phyloP scores from a whole-genome alignment of 2,888 invertebrate genomes.

The Callinectes sapidus region DNA sequence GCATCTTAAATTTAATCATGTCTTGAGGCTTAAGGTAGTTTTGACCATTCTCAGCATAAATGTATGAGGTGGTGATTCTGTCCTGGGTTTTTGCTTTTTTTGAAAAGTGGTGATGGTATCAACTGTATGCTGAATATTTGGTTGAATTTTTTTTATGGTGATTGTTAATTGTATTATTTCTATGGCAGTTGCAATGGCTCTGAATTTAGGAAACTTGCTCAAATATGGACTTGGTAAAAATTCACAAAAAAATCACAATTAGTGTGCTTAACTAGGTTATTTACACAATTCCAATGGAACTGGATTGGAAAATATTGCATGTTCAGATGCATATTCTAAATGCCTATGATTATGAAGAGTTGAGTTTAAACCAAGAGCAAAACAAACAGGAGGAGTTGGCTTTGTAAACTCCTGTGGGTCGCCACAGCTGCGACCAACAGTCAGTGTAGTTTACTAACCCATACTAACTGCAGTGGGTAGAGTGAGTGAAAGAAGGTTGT shows the following conservation, averaged over 20 bases:
- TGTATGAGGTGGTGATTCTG: conserved; percentile 2
- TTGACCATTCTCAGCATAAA: not conserved
- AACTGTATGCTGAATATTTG: not conserved
- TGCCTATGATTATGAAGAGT: not conserved
- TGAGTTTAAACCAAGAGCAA: conserved; percentile 60
- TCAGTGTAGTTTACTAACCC: conserved; percentile 69
- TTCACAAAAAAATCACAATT: conserved; percentile 17
- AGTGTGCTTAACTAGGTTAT: not conserved
- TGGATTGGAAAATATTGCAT: not conserved
- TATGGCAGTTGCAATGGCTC: not conserved
- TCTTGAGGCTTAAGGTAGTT: not conserved
- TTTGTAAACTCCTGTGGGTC: conserved; percentile 68
- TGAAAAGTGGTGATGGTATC: not conserved
- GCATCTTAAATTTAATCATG: not conserved
- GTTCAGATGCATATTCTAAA: not conserved
- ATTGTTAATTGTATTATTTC: not conserved
- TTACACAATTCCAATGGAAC: not conserved
- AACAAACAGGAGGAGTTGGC: conserved; percentile 62
- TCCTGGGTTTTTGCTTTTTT: not conserved
- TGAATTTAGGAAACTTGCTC: conserved; percentile 16
- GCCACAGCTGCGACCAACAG: conserved; percentile 54
- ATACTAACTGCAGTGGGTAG: conserved; percentile 48
- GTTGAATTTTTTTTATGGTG: conserved; percentile 18
- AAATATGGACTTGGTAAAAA: not conserved
- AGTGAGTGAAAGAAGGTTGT: not conserved